phyloP scores from a whole-genome alignment of 2,888 invertebrate genomes.

The Trichogramma dendrolimi region DNA sequence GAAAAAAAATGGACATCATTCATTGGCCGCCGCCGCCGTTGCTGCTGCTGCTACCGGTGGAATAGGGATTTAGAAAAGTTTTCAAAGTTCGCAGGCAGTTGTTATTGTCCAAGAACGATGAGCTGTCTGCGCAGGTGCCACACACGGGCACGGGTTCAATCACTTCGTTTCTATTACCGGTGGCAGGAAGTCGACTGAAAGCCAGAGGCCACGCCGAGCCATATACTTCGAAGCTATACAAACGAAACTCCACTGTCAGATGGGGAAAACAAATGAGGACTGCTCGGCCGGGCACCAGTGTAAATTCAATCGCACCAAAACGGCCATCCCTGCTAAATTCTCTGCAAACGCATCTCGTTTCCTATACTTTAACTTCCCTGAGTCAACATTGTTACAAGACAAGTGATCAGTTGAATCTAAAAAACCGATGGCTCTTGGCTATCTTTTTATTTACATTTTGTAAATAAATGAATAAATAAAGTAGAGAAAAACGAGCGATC shows the following conservation, averaged over 20 bases:
- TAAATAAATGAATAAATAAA: no score
- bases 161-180: constrained; percentile 44
- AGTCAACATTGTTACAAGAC: no score
- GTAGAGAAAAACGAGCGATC: no score
- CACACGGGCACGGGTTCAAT: constrained; percentile 39
- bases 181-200: constrained; percentile 37
- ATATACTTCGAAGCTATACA: constrained; percentile 9
- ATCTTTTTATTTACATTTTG: no score
- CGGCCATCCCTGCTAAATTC: no score
- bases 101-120: constrained; percentile 15
- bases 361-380: no score
- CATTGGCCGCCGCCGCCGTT: no score
- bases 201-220: not conserved
- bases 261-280: constrained; percentile 31
- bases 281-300: not conserved
- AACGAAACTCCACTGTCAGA: constrained; percentile 24
- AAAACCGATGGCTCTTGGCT: no score
- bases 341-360: no score
- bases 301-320: no score
- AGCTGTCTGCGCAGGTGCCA: not conserved
- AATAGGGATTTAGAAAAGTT: constrained; percentile 14
- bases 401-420: no score
- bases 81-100: constrained; percentile 9
- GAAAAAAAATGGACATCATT: constrained; percentile 6
- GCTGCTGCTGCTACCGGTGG: not conserved